Conservation (phyloP, 2,797 vertebrate species). For the Spinibarbus caldwelli region DNA sequence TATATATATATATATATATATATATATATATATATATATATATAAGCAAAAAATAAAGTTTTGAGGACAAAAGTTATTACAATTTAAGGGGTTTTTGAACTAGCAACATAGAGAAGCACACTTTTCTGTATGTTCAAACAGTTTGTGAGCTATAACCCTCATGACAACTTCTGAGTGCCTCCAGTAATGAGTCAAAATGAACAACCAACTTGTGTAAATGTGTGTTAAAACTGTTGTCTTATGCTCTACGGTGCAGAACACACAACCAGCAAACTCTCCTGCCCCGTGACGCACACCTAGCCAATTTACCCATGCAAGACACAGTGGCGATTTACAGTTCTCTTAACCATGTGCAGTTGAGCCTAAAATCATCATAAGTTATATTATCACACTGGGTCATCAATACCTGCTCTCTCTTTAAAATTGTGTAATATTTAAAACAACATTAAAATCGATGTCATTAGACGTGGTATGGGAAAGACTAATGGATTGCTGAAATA, state of each 20-base stretch:
- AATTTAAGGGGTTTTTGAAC: background rate
- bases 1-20: no score
- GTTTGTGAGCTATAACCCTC: background rate
- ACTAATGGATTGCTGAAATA: background rate
- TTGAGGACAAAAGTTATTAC: no score
- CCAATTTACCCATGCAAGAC: slow-evolving; percentile 3
- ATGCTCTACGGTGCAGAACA: slow-evolving; percentile 11
- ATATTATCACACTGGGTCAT: background rate
- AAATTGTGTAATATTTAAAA: background rate
- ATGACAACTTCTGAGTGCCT: background rate
- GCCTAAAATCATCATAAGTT: background rate
- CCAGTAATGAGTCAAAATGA: background rate
- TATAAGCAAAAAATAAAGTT: background rate
- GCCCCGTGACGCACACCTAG: slow-evolving; percentile 27
- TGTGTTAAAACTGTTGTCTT: background rate
- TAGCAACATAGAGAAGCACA: background rate
- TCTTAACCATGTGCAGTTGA: background rate
- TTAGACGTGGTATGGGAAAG: background rate
- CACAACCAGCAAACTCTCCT: slow-evolving; percentile 15
- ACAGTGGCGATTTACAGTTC: background rate
- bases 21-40: no score
- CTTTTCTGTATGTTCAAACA: background rate
- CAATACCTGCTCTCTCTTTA: background rate
- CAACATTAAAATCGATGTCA: background rate
- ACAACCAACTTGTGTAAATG: background rate